Percentiles rank a stretch among this genome's conserved stretches.
These are phyloP conservation scores for Caerostris darwini DNA, from an alignment of 1,140 invertebrate genomes.

Conservation along the genomic window DNA sequence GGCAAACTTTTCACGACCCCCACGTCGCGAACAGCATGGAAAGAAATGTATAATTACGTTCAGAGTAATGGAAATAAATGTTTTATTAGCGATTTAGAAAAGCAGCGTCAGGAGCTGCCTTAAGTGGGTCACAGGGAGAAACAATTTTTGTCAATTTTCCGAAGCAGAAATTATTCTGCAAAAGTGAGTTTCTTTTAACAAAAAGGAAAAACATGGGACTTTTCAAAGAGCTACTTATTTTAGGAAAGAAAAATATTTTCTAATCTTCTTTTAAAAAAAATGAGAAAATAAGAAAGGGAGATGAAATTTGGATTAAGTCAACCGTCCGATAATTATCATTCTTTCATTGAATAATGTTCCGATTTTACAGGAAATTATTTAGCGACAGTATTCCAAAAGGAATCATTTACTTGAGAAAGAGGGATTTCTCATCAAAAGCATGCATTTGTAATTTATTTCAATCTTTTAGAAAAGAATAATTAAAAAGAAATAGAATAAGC, in stretches of 20 bases:
- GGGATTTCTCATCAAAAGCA: too few relatives aligned
- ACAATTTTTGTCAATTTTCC: neutral
- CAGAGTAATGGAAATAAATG: slow-evolving; percentile 13
- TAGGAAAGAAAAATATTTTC: neutral
- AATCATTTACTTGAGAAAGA: too few relatives aligned
- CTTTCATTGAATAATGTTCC: neutral
- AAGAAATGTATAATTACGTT: slow-evolving; percentile 42
- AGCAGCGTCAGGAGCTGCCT: neutral
- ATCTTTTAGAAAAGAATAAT: too few relatives aligned
- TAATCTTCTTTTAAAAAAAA: slow-evolving; percentile 1
- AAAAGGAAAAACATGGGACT: neutral
- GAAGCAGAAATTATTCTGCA: neutral
- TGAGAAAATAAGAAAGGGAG: neutral
- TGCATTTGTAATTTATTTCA: too few relatives aligned
- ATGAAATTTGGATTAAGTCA: neutral
- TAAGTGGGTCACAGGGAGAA: neutral
- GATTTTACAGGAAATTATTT: neutral
- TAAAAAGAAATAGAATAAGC: too few relatives aligned
- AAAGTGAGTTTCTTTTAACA: neutral
- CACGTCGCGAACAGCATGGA: neutral
- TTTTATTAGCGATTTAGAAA: neutral
- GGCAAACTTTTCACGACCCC: neutral
- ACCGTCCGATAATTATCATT: neutral
- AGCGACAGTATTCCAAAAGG: too few relatives aligned
- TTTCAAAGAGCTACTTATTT: slow-evolving; percentile 6